These are phyloP conservation scores for Mus spretus DNA, from an alignment of 2,797 vertebrate species.

Conservation along the genomic window DNA sequence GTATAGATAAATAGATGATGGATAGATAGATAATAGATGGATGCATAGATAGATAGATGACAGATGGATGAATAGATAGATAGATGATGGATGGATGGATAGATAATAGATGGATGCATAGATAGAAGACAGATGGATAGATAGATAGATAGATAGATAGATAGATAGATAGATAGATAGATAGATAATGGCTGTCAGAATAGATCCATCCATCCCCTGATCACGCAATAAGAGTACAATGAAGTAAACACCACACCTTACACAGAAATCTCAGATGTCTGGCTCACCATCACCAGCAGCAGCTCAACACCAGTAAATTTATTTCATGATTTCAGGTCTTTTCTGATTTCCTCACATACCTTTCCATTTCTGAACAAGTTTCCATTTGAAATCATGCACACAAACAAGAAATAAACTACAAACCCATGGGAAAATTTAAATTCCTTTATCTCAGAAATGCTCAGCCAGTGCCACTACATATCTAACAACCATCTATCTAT, in stretches of 20 bases:
- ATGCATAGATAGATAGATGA: background rate
- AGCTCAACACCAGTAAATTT: background rate
- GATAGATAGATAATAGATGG: background rate
- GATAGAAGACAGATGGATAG: background rate
- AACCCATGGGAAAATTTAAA: constrained; percentile 30
- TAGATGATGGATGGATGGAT: background rate
- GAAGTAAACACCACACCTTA: background rate
- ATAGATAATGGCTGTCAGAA: too few relatives aligned
- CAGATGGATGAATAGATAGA: too few relatives aligned
- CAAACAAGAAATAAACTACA: constrained; percentile 8
- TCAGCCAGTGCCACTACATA: background rate
- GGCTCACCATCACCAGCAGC: too few relatives aligned
- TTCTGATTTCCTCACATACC: background rate
- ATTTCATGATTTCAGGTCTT: background rate
- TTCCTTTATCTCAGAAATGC: constrained; percentile 31
- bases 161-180: background rate
- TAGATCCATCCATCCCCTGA: background rate
- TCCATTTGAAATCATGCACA: constrained; percentile 9
- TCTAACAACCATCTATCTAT: background rate
- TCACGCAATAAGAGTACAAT: background rate
- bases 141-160: background rate
- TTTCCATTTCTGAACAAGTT: background rate
- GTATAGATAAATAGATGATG: background rate
- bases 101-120: background rate
- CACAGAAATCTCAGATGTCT: rapidly evolving